Evolutionary conservation across 2,888 invertebrate species (phyloP), one percentile per base, ranked within the genome.

Genomic region (Lottia gigantea): DNA sequence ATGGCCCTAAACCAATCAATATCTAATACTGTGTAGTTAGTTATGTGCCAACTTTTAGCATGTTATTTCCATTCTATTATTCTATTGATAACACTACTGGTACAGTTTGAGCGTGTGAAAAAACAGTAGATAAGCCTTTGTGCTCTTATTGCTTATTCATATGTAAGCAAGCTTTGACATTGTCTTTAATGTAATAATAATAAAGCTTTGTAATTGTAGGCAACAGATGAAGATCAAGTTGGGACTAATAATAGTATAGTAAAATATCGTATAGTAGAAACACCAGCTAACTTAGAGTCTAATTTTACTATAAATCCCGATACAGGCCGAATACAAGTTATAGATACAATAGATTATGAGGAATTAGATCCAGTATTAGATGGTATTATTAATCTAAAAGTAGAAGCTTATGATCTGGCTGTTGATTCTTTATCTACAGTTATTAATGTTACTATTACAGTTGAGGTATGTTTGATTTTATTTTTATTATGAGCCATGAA

Each of bases 211-310:
- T 55, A 16, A 26, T n/a, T 63, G 49, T 66, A 93, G 91, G 95
- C 95, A 0, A 92, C 91, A 0, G 95, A 95, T 86, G 90, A 90
- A 16, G 95, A 95, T 88, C 93, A 94, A 0, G 77, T 78, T 11
- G 74, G 72, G 16, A 82, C 79, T 23, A 71, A 68, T 2, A 87
- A 86, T 78, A 86, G 85, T 69, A 40, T 72, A n/a, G 81, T 86
- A 12, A 76, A 71, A 45, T 87, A 82, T 75, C 71, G 71, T 62
- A 83, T 87, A 25, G 70, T 65, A n/a, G 46, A 73, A 55, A 77
- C 79, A 3, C 78, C 81, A 11, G 72, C 78, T 19, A 80, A 82
- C 25, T 76, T 83, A 0, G 64, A 74, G 25, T 71, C 70, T 47
- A 85, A 84, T 76, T 92, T 94, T 79, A 86, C 90, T 70, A 92